phyloP scores from a whole-genome alignment of 2,113 vertebrate species.

The Barnardius zonarius region DNA sequence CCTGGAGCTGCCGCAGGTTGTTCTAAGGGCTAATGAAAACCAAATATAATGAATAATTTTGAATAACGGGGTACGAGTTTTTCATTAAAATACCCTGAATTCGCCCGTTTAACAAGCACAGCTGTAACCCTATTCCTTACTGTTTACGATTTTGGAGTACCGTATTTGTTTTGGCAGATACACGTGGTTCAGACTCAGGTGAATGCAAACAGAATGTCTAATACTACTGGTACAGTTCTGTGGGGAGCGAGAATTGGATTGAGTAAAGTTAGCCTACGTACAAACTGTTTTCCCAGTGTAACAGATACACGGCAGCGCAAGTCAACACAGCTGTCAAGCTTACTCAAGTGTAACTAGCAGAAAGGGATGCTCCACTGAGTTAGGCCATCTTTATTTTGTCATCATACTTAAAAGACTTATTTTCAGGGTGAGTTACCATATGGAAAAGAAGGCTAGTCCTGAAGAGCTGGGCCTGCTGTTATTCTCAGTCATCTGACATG shows the following conservation, averaged over 20 bases:
- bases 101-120: neutral
- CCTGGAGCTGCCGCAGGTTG: neutral
- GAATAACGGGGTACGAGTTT: neutral
- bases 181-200: neutral
- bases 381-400: neutral
- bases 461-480: neutral
- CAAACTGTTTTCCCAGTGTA: neutral
- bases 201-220: neutral
- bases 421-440: neutral
- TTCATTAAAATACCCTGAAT: rapidly evolving
- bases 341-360: neutral
- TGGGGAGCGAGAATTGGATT: neutral
- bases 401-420: no score
- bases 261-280: rapidly evolving
- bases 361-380: neutral
- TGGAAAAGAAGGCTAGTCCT: neutral
- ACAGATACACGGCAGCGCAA: neutral
- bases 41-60: neutral
- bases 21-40: neutral
- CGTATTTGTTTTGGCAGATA: neutral
- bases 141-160: rapidly evolving
- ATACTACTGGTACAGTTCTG: rapidly evolving
- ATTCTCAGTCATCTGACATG: neutral
- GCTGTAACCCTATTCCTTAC: neutral
- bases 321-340: neutral